Evolutionary conservation across 2,888 invertebrate genomes (phyloP), one percentile per base, ranked within the genome.

Genomic region (Pseudococcus jackbeardsleyi): DNA sequence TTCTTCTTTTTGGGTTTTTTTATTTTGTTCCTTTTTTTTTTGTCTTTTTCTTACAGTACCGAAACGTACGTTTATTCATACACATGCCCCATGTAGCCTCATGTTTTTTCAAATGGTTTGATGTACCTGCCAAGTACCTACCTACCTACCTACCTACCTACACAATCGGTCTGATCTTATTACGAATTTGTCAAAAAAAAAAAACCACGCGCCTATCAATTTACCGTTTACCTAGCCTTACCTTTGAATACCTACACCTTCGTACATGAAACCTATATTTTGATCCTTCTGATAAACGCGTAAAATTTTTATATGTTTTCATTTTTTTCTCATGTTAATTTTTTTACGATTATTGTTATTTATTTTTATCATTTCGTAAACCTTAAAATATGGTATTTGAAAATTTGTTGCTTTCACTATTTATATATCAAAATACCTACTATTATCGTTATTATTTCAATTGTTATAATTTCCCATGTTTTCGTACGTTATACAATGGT

Each of bases 291-390:
- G 33, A 72, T 72, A 17, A 72, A 72, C 33, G 72, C 72, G 72
- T 39, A 72, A 72, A 72, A 33, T 72, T 72, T 72, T 72, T 72
- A 72, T 72, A 72, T 33, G 33, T 72, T 72, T 72, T 72, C 72
- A 72, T 72, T 72, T 72, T 72, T 72, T 72, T 72, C 72, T 72
- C 72, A 72, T 72, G 72, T 72, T 72, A 72, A 72, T 72, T 72
- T 72, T 72, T 72, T 72, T 72, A 72, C 72, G 17, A 72, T 72
- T 33, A 72, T 72, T 72, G 72, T 72, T 72, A 72, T 72, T 39
- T 72, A 72, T 72, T 72, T 72, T 26, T 72, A 72, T 72, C 33
- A 33, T 72, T 72, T 72, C 17, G 33, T 72, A 19, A 33, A 33
- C 33, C 72, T 26, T 72, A 15, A 64, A 19, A 64, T 26, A 72